Base-by-base conservation (phyloP, 2,113 vertebrate genomes). In the Podarcis cretensis region DNA sequence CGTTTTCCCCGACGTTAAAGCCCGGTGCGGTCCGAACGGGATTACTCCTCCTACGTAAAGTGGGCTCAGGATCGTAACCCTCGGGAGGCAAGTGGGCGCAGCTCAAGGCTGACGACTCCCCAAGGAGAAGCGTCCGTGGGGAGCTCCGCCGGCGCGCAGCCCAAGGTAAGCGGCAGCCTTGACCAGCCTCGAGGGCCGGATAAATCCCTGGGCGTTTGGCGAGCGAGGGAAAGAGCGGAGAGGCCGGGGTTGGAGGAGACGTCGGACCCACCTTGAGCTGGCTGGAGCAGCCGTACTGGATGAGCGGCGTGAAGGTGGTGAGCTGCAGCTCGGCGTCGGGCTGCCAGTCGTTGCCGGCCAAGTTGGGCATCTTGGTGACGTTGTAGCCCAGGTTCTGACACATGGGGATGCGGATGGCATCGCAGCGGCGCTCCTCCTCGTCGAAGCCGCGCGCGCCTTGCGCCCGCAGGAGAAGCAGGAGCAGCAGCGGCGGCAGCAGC, bases 351-450 rank as follows among this genome's bases (percentile, higher is more conserved):
- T 99, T 98, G 77, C 99, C 99, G 69, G 99, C 98, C 96, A 99
- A 95, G 91, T 99, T 99, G 96, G 99, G 99, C 99, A 99, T 99
- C 96, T 98, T 98, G 94, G 99, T 99, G 93, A 99, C 98, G 96
- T 99, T 99, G 96, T 99, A 99, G 80, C 99, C 99, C 85, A 99
- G 95, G 94, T 98, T 98, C 96, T 99, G 98, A 97, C 99, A 99
- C 99, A 99, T 99, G 96, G 98, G 95, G 96, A 99, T 99, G 89
- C 98, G 97, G 96, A 99, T 99, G 86, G 98, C 98, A 94, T 99
- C 98, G 95, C 99, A 99, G 91, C 98, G 98, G 96, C 98, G 97
- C 91, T 99, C 99, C 93, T 99, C 99, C 80, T 99, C 99, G 81
- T 98, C 98, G 94, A 99, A 99, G 37, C 93, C 95, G 87, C 91